Evolutionary conservation across 2,797 vertebrate species (phyloP).

Genomic region (Poecilia wingei): DNA sequence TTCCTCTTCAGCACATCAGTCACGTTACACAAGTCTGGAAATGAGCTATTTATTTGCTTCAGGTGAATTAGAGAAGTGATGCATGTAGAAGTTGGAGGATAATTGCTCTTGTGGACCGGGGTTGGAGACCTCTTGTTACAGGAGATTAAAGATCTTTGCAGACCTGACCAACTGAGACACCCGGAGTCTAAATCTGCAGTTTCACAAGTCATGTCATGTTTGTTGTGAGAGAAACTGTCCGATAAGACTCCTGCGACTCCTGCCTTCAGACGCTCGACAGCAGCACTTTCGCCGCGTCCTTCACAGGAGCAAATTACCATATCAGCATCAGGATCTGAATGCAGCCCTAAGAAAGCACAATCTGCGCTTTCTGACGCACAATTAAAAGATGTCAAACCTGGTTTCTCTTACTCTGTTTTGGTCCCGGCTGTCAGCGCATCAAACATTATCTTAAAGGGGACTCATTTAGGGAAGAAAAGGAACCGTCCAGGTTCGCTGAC

Average conservation of each 20-base stretch:
- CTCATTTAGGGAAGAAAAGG: constrained; percentile 83
- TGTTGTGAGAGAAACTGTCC: constrained; percentile 49
- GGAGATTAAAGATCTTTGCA: not conserved
- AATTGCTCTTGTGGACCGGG: not conserved
- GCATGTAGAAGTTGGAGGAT: not conserved
- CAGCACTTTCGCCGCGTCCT: constrained; percentile 71
- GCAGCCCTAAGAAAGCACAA: constrained; percentile 74
- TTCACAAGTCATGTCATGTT: constrained; percentile 42
- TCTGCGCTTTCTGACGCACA: constrained; percentile 81
- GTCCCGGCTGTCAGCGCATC: constrained; percentile 82
- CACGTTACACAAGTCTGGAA: not conserved
- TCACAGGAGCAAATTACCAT: constrained; percentile 74
- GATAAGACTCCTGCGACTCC: constrained; percentile 63
- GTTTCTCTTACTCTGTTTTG: constrained; percentile 82
- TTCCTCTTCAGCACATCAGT: not conserved
- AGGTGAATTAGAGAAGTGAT: not conserved
- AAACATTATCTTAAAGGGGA: constrained; percentile 85
- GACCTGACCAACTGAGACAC: constrained; percentile 42
- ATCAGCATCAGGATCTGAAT: constrained; percentile 75
- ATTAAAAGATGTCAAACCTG: constrained; percentile 89
- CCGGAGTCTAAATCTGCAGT: constrained; percentile 38
- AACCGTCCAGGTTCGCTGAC: constrained; percentile 57
- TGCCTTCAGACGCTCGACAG: constrained; percentile 63
- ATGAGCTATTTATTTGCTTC: not conserved
- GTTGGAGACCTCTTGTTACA: not conserved